Evolutionary conservation across 2,113 vertebrate genomes (phyloP), one percentile per base, ranked within the genome.

Genomic region (Nansenia antarctica): DNA sequence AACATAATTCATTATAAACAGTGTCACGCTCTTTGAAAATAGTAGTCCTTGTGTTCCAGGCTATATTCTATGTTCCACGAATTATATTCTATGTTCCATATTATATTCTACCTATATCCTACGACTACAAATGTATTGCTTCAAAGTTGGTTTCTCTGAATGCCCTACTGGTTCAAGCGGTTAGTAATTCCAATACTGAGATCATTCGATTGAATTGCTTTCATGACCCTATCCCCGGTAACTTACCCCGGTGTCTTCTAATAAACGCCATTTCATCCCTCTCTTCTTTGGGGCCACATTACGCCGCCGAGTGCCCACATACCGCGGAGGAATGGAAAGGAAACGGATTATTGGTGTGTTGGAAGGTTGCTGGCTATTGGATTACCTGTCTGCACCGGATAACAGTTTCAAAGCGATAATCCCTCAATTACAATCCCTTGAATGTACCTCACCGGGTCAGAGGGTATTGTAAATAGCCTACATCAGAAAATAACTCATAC

Each of bases 321-420:
- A 85, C 70, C 26, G 22, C 65, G 29, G 63, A 45, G 66, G 70
- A 70, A 62, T 66, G 3, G 15, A 75, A 63, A 74, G 69, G 57
- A 88, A 87, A 78, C 79, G 77, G 81, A 74, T 72, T 69, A 69
- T 72, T 30, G 32, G 62, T 72, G 65, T 62, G 74, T 76, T 85
- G 84, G 84, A 85, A 86, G 81, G 85, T 86, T 89, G 84, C 74
- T 76, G 86, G 88, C 91, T 93, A 95, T 91, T 85, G 92, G 91
- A 95, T 99, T 96, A 96, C 95, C 91, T 93, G 92, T 88, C 92
- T 93, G 85, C 52, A 78, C 84, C 12, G 92, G 93, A 95, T 95
- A 93, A 94, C 88, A 89, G 92, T 94, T 94, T 94, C 93, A 90
- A 90, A 77, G 90, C 90, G 92, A 88, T 94, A 94, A 95, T 92